phyloP scores from a whole-genome alignment of 2,888 invertebrate genomes.

The Ashinkailepas kermadecensis region DNA sequence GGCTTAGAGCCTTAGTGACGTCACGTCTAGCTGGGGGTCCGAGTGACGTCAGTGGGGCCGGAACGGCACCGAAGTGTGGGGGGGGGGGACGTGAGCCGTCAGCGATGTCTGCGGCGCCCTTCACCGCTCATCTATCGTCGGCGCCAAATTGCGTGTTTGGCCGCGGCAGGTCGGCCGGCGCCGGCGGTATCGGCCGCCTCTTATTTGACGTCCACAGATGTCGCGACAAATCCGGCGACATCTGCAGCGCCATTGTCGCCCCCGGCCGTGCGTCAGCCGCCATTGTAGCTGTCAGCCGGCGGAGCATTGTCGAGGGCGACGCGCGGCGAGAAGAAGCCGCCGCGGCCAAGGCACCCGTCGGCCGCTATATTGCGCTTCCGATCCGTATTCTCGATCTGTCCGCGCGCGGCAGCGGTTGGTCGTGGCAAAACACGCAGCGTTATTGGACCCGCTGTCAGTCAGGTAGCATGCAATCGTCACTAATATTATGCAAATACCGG shows the following conservation, averaged over 20 bases:
- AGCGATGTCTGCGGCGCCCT: background rate
- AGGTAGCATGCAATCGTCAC: background rate
- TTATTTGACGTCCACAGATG: background rate
- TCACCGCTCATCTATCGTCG: background rate
- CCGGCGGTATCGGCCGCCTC: background rate
- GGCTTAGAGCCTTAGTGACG: too few relatives aligned
- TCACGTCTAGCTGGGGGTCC: too few relatives aligned
- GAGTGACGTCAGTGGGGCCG: too few relatives aligned
- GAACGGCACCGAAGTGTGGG: too few relatives aligned
- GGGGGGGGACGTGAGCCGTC: background rate
- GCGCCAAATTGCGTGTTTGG: background rate
- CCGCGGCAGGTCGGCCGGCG: background rate
- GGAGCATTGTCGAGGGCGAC: background rate
- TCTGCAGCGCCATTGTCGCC: background rate
- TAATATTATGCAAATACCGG: slow-evolving; percentile 10
- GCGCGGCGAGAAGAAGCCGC: background rate
- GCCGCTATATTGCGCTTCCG: background rate
- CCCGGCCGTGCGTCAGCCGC: background rate
- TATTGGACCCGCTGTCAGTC: background rate
- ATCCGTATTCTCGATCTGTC: background rate
- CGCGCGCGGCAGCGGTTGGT: background rate
- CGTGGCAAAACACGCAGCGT: background rate
- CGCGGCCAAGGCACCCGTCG: background rate
- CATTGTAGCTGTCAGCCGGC: background rate
- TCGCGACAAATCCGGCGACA: background rate